phyloP scores from a whole-genome alignment of 2,888 invertebrate species.

The Drosophila putrida region DNA sequence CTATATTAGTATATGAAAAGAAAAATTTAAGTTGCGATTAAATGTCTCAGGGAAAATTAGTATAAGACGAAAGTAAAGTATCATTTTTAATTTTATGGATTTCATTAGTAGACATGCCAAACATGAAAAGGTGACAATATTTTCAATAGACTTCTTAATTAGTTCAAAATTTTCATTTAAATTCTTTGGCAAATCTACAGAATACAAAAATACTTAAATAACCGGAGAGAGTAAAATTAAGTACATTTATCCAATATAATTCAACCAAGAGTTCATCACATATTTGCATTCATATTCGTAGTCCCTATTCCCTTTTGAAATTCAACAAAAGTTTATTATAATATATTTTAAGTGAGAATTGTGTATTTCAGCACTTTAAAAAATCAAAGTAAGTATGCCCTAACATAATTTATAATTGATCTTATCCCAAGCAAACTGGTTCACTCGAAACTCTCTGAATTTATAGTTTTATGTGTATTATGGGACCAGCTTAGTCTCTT shows the following conservation, averaged over 20 bases:
- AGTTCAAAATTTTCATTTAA: too few relatives aligned
- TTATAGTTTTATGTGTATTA: background rate
- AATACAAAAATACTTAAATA: background rate
- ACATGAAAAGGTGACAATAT: too few relatives aligned
- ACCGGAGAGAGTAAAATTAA: background rate
- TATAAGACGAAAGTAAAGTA: too few relatives aligned
- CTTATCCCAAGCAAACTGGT: background rate
- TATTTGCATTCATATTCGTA: background rate
- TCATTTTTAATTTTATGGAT: too few relatives aligned
- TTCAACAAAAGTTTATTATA: background rate
- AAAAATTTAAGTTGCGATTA: too few relatives aligned
- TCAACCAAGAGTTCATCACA: background rate
- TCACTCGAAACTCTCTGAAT: background rate
- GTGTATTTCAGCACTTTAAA: conserved; percentile 10
- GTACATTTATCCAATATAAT: background rate
- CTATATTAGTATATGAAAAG: too few relatives aligned
- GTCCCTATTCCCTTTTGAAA: background rate
- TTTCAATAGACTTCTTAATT: too few relatives aligned
- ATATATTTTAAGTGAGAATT: background rate
- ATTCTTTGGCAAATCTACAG: too few relatives aligned
- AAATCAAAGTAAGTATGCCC: conserved; percentile 31
- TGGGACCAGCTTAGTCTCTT: background rate
- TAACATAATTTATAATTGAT: conserved; percentile 3
- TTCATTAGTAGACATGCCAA: too few relatives aligned
- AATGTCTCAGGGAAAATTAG: too few relatives aligned